Evolutionary conservation across 2,113 vertebrate species (phyloP).

Genomic region (Orcinus orca): DNA sequence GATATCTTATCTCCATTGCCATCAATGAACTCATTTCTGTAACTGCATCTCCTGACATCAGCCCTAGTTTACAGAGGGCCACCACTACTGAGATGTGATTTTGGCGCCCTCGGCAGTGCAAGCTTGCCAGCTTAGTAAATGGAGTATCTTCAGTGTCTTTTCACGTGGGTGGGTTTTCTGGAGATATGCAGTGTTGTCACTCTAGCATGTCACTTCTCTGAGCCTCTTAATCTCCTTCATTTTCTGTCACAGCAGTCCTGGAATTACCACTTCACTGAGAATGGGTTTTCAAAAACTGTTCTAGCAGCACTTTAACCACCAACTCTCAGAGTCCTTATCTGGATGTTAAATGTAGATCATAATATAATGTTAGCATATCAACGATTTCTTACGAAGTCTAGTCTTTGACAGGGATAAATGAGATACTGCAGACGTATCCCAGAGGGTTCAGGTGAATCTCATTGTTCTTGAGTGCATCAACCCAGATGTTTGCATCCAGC

Average conservation of each 20-base stretch:
- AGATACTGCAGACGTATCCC: background rate
- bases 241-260: background rate
- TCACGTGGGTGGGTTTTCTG: background rate
- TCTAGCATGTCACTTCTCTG: background rate
- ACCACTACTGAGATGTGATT: background rate
- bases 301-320: background rate
- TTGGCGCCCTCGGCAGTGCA: fast-evolving
- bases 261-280: background rate
- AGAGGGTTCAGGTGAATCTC: background rate
- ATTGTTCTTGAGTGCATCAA: background rate
- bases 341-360: background rate
- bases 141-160: background rate
- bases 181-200: background rate
- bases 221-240: background rate
- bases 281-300: background rate
- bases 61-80: background rate
- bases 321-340: background rate
- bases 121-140: background rate
- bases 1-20: background rate
- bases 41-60: background rate
- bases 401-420: background rate
- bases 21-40: background rate
- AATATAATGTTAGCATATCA: background rate
- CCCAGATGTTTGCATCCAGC: background rate
- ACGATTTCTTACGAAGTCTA: background rate